phyloP scores from a whole-genome alignment of 2,113 vertebrate species.

The Xyliphius kryptos region DNA sequence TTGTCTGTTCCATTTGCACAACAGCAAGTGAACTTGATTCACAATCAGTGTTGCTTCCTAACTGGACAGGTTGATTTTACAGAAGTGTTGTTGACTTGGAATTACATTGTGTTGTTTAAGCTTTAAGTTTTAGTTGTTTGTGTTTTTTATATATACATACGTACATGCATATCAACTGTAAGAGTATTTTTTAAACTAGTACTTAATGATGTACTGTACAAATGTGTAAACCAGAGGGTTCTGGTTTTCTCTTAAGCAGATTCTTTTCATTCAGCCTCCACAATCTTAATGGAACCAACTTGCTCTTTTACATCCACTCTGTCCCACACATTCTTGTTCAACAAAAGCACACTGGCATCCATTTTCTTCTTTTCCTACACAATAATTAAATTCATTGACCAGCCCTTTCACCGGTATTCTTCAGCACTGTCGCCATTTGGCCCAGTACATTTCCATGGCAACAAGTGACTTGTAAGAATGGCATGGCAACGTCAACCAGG shows the following conservation, averaged over 20 bases:
- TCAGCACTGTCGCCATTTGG: conserved; percentile 42
- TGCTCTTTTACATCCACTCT: conserved; percentile 49
- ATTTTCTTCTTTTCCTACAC: conserved; percentile 30
- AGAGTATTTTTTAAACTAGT: too few relatives aligned
- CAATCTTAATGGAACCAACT: conserved; percentile 30
- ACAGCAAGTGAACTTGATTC: too few relatives aligned
- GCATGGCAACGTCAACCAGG: conserved; percentile 68
- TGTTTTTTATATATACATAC: too few relatives aligned
- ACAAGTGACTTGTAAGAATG: conserved; percentile 60
- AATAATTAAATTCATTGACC: conserved; percentile 56
- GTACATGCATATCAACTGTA: too few relatives aligned
- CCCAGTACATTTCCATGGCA: conserved; percentile 64
- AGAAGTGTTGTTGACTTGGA: too few relatives aligned
- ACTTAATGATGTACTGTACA: too few relatives aligned
- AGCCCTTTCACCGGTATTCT: conserved; percentile 31
- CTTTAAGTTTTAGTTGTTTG: too few relatives aligned
- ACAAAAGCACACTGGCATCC: conserved; percentile 53
- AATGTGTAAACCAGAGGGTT: background rate
- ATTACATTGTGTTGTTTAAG: too few relatives aligned
- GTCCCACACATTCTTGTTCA: conserved; percentile 36
- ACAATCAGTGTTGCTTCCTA: too few relatives aligned
- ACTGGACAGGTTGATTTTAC: too few relatives aligned
- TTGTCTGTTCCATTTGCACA: too few relatives aligned
- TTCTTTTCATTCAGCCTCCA: conserved; percentile 29
- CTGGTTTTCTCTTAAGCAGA: conserved; percentile 8